phyloP scores from a whole-genome alignment of 2,113 vertebrate genomes.

The Aldabrachelys gigantea region DNA sequence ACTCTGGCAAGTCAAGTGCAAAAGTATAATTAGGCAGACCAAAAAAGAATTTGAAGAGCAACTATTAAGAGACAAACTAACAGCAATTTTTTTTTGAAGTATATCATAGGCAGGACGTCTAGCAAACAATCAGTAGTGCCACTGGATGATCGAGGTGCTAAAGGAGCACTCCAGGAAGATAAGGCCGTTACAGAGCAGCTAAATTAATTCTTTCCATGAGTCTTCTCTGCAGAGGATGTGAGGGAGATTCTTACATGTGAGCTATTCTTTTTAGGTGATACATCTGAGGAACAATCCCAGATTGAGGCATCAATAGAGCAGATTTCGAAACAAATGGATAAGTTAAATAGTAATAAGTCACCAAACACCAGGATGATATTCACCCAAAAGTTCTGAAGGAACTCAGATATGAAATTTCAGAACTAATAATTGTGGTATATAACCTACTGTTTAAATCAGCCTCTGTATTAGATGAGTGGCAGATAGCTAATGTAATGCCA shows the following conservation, averaged over 20 bases:
- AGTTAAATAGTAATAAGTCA: neutral
- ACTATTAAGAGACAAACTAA: too few relatives aligned
- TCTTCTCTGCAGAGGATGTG: neutral
- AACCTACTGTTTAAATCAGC: neutral
- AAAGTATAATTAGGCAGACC: too few relatives aligned
- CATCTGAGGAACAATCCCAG: neutral
- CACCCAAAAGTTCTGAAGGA: neutral
- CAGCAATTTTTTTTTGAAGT: too few relatives aligned
- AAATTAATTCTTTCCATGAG: neutral
- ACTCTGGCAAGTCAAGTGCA: too few relatives aligned
- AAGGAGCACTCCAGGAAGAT: too few relatives aligned
- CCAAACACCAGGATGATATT: neutral
- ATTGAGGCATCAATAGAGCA: neutral
- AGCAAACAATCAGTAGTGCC: too few relatives aligned
- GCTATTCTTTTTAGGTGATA: neutral
- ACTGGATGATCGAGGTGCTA: too few relatives aligned
- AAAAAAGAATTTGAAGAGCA: too few relatives aligned
- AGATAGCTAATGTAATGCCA: neutral
- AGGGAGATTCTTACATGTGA: neutral
- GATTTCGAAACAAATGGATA: neutral
- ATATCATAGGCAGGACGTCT: too few relatives aligned
- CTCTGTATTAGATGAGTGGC: neutral
- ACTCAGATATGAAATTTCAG: neutral
- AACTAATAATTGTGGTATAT: neutral
- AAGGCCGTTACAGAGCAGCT: too few relatives aligned